These are phyloP conservation scores for Micromys minutus DNA, from an alignment of 2,113 vertebrate species.

Conservation along the genomic window DNA sequence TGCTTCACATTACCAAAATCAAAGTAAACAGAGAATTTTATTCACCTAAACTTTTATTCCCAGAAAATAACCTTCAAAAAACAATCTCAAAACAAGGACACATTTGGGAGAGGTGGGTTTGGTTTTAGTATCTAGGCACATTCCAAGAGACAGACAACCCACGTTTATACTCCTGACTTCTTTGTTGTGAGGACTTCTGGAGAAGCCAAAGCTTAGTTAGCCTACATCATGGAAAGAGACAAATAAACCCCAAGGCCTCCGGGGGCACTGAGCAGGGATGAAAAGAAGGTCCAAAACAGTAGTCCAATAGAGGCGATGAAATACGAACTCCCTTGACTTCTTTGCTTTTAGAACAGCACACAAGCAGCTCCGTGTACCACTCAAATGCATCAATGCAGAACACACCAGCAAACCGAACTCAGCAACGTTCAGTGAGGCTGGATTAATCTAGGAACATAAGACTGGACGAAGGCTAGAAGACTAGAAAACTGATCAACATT, in stretches of 20 bases:
- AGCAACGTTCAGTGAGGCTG: background rate
- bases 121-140: background rate
- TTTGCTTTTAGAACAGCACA: background rate
- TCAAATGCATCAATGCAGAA: slow-evolving; percentile 4
- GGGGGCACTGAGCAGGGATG: background rate
- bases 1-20: background rate
- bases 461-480: slow-evolving; percentile 34
- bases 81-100: slow-evolving; percentile 27
- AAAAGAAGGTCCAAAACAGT: slow-evolving; percentile 18
- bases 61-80: slow-evolving; percentile 9
- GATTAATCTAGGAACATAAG: background rate
- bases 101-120: background rate
- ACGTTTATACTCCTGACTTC: background rate
- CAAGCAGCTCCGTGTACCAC: background rate
- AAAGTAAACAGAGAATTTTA: slow-evolving; percentile 4
- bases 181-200: background rate
- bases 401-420: background rate
- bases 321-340: background rate
- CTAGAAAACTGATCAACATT: background rate
- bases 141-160: background rate
- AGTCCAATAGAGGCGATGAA: background rate
- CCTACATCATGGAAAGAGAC: slow-evolving; percentile 16
- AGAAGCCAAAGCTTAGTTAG: background rate
- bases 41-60: background rate
- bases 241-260: background rate